Evolutionary conservation across 2,113 vertebrate genomes (phyloP).

Genomic region (Bufo bufo): DNA sequence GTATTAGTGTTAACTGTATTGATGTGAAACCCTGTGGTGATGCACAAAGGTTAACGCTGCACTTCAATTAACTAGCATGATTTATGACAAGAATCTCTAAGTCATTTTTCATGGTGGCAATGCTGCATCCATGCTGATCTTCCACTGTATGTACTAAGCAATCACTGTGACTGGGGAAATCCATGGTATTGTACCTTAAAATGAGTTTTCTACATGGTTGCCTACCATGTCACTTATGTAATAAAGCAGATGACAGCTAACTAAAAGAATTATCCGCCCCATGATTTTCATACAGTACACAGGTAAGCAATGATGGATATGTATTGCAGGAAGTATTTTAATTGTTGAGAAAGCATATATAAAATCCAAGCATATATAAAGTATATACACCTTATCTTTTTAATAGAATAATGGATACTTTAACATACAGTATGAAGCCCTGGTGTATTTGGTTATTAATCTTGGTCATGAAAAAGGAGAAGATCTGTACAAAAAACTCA

Average conservation of each 20-base stretch:
- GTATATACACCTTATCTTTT: too few species aligned
- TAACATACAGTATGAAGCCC: too few species aligned
- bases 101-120: constrained; percentile 44
- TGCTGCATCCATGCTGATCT: constrained; percentile 13
- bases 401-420: too few species aligned
- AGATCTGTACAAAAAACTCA: too few species aligned
- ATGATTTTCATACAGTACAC: background rate
- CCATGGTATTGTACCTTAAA: constrained; percentile 27
- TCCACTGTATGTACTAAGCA: constrained; percentile 2
- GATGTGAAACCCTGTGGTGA: constrained; percentile 24
- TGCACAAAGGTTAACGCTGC: constrained; percentile 36
- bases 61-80: constrained; percentile 39
- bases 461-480: too few species aligned
- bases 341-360: background rate
- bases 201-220: constrained; percentile 36
- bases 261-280: background rate
- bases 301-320: background rate
- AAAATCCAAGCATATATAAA: background rate
- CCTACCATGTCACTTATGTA: constrained; percentile 7
- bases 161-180: background rate
- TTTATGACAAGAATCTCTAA: constrained; percentile 43
- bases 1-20: constrained; percentile 35
- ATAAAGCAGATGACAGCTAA: constrained; percentile 3
- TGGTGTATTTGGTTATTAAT: too few species aligned
- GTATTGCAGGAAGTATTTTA: background rate